Evolutionary conservation across 1,140 invertebrate genomes (phyloP).

Genomic region (Vanessa tameamea): DNA sequence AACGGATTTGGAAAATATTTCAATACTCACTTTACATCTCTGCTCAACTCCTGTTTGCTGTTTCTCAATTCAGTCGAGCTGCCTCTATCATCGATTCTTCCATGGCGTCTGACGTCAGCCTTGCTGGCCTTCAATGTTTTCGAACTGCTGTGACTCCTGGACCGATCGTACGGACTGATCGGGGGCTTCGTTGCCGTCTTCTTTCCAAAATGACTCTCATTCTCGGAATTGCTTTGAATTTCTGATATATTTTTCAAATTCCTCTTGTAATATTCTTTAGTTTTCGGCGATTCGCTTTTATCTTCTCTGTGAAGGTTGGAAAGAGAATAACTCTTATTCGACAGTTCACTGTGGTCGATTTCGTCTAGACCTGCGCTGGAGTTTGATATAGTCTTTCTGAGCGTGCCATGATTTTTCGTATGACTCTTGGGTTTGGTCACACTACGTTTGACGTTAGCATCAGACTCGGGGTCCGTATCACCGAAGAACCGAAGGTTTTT

Average conservation of each 20-base stretch:
- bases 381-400: constrained; percentile 69
- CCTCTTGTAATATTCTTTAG: constrained; percentile 71
- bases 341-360: constrained; percentile 64
- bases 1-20: neutral
- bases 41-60: constrained; percentile 68
- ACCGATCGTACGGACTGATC: constrained; percentile 75
- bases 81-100: constrained; percentile 60
- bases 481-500: constrained; percentile 91
- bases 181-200: constrained; percentile 66
- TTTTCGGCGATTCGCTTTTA: constrained; percentile 59
- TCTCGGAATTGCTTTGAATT: constrained; percentile 77
- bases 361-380: constrained; percentile 75
- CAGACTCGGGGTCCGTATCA: constrained; percentile 88
- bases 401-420: constrained; percentile 54
- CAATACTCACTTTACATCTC: constrained; percentile 66
- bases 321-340: constrained; percentile 72
- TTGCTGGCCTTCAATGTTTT: constrained; percentile 71
- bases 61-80: constrained; percentile 65
- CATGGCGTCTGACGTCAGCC: constrained; percentile 53
- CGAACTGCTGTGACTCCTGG: constrained; percentile 76
- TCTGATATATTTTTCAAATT: constrained; percentile 83
- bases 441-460: constrained; percentile 75
- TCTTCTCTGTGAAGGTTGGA: constrained; percentile 69
- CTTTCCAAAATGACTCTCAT: constrained; percentile 67
- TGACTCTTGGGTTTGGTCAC: constrained; percentile 56